Evolutionary conservation across 1,140 invertebrate genomes (phyloP).

Genomic region (Anadara kagoshimensis): DNA sequence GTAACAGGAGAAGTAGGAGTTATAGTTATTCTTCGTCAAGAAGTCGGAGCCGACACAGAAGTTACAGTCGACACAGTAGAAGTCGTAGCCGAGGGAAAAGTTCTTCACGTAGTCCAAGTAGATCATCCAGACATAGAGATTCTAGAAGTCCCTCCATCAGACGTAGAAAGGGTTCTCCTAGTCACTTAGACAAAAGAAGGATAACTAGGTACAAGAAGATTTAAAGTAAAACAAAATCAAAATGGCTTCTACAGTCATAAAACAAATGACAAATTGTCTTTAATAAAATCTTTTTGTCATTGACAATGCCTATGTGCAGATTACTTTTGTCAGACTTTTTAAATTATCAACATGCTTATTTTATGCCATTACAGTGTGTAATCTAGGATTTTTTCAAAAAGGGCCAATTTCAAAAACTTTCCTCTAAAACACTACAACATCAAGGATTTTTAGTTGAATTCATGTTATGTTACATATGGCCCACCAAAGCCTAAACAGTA

Average conservation of each 20-base stretch:
- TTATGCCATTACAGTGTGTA: too few relatives aligned
- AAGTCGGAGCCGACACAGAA: constrained; percentile 27
- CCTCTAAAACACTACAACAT: too few relatives aligned
- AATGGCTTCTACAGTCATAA: neutral
- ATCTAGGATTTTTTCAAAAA: too few relatives aligned
- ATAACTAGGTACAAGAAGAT: constrained; percentile 88
- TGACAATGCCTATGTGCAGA: too few relatives aligned
- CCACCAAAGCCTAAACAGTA: too few relatives aligned
- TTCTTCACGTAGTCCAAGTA: constrained; percentile 31
- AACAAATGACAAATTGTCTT: too few relatives aligned
- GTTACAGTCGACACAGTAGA: constrained; percentile 24
- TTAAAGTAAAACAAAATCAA: neutral
- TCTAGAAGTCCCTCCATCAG: constrained; percentile 83
- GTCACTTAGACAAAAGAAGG: constrained; percentile 89
- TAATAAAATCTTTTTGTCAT: too few relatives aligned
- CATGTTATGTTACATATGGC: too few relatives aligned
- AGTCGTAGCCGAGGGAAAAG: constrained; percentile 44
- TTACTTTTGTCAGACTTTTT: too few relatives aligned
- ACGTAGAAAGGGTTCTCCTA: constrained; percentile 89
- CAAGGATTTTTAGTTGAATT: too few relatives aligned
- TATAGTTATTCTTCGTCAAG: constrained; percentile 28
- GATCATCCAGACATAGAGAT: constrained; percentile 37
- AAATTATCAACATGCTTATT: too few relatives aligned
- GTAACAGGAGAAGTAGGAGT: constrained; percentile 24
- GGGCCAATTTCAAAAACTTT: too few relatives aligned